Percentiles rank a stretch among this genome's conserved stretches.
These are phyloP conservation scores for Carpatolechia fugitivella DNA, from an alignment of 2,888 invertebrate species.

Conservation along the genomic window DNA sequence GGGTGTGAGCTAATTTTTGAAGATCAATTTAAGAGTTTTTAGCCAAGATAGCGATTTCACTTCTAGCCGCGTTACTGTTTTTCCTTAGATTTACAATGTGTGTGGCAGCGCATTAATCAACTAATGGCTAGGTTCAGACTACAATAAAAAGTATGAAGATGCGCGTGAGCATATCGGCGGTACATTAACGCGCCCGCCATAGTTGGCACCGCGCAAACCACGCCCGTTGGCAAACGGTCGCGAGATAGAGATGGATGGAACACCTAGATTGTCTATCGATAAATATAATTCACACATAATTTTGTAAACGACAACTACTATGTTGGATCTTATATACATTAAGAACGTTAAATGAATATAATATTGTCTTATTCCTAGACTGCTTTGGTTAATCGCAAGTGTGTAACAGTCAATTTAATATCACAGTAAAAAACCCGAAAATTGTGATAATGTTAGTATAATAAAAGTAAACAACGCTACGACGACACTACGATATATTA, in stretches of 20 bases:
- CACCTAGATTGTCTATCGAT: slow-evolving; percentile 46
- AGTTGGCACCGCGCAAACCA: slow-evolving; percentile 68
- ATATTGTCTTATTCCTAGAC: too few species aligned
- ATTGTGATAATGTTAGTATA: too few species aligned
- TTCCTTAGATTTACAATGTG: slow-evolving; percentile 36
- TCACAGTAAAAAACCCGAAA: too few species aligned
- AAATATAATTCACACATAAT: slow-evolving; percentile 20
- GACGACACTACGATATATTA: not conserved
- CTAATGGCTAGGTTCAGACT: slow-evolving; percentile 54
- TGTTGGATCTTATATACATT: not conserved
- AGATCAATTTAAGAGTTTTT: too few species aligned
- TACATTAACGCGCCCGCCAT: slow-evolving; percentile 77
- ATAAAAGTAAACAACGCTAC: not conserved
- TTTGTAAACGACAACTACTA: not conserved
- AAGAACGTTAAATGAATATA: too few species aligned
- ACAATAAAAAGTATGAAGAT: slow-evolving; percentile 54
- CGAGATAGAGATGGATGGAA: slow-evolving; percentile 54
- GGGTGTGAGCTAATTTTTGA: too few species aligned
- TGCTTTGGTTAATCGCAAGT: too few species aligned
- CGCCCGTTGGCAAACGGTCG: slow-evolving; percentile 63
- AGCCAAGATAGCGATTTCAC: too few species aligned
- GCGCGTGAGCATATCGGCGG: slow-evolving; percentile 53
- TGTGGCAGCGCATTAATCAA: slow-evolving; percentile 53
- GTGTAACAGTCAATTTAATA: too few species aligned
- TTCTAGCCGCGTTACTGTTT: too few species aligned